Base-by-base conservation (phyloP, 1,140 invertebrate genomes). In the Panagrolaimus sp. region DNA sequence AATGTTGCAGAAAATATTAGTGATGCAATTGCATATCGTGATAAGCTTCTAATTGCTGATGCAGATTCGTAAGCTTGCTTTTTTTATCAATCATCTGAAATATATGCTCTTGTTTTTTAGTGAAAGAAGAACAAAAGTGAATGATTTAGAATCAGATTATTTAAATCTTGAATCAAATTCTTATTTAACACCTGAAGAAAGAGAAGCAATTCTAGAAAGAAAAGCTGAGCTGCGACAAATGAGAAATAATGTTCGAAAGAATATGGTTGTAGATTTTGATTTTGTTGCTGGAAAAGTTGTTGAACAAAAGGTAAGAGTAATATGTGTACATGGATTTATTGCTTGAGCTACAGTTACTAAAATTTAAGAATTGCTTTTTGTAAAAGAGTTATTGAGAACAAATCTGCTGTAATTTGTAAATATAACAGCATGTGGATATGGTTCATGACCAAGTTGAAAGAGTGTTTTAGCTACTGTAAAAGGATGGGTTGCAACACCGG, bases 101-200 rank as follows among this genome's bases (percentile, higher is more conserved):
- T n/a, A n/a, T n/a, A n/a, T n/a, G n/a, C n/a, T n/a, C n/a, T 38
- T 38, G 31, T 23, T n/a, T 61, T 72, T 69, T 61, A 78, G 76
- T 2, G 72, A 74, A 11, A 62, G 46, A 23, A 61, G 73, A 53
- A 69, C 73, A 57, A 68, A 72, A 69, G 70, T 77, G 9, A 71
- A 72, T 45, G 79, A 81, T 65, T 64, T 82, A 23, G 67, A 81
- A 57, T 68, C 76, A 23, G 79, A 81, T 51, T 81, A 82, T 53
- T 73, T 67, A 31, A 70, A 65, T 27, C 23, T 81, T 16, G 79
- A 81, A 61, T 71, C 68, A 13, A 74, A 76, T 42, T 65, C 68
- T 16, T 81, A 77, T 57, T 63, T 81, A 44, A 74, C 78, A 25
- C 11, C 23, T 9, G 73, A 73, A 74, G 90, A 92, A 86, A 92